A percentile compares a stretch with the other conserved stretches of the same genome.
These are phyloP conservation scores for Drosophila imparisetae DNA, from an alignment of 2,888 invertebrate species.

Conservation along the genomic window DNA sequence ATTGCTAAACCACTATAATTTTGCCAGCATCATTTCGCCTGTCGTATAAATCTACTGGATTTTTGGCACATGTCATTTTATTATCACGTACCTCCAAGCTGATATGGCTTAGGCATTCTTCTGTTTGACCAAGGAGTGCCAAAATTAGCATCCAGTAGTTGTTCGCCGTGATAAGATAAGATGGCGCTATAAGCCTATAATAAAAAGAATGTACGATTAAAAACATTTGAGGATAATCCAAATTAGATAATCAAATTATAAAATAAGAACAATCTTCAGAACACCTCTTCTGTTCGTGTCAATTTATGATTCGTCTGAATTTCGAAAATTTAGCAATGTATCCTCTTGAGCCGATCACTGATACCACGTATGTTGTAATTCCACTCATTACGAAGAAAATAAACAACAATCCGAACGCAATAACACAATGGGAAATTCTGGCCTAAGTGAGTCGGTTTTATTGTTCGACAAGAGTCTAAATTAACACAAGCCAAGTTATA, in stretches of 20 bases:
- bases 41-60: constrained; percentile 26
- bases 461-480: not conserved
- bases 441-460: not conserved
- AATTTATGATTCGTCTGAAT: not conserved
- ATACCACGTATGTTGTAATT: not conserved
- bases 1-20: constrained; percentile 10
- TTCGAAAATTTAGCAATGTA: not conserved
- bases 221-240: not conserved
- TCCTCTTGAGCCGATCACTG: not conserved
- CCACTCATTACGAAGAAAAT: not conserved
- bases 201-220: not conserved
- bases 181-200: not conserved
- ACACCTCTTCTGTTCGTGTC: not conserved
- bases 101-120: constrained; percentile 7
- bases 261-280: not conserved
- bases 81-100: not conserved
- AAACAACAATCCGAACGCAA: not conserved
- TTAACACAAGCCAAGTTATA: not conserved
- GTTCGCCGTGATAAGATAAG: not conserved
- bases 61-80: constrained; percentile 35
- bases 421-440: not conserved
- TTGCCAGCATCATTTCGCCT: constrained; percentile 25
- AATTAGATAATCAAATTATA: not conserved
- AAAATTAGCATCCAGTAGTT: not conserved
- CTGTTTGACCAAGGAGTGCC: constrained; percentile 3